Percentiles rank a stretch among this genome's conserved stretches.
These are phyloP conservation scores for Mobula birostris DNA, from an alignment of 2,113 vertebrate genomes.

Conservation along the genomic window DNA sequence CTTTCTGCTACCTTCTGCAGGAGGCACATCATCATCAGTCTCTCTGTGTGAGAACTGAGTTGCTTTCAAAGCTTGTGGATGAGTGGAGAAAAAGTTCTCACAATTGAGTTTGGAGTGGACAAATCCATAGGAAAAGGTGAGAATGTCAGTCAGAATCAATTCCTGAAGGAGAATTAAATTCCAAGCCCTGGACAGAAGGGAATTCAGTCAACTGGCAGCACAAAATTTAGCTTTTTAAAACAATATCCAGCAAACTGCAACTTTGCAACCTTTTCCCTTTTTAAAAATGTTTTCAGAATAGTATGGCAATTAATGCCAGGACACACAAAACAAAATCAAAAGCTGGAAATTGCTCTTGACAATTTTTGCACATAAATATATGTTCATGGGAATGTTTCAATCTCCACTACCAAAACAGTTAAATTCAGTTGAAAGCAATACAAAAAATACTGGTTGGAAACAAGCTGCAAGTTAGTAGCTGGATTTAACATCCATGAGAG, in stretches of 20 bases:
- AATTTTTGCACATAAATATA: background rate
- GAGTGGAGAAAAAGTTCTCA: background rate
- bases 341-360: background rate
- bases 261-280: background rate
- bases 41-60: background rate
- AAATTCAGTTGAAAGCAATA: background rate
- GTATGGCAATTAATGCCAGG: background rate
- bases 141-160: background rate
- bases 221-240: background rate
- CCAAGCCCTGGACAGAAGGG: background rate
- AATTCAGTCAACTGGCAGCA: background rate
- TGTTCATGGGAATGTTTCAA: background rate
- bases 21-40: background rate
- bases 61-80: background rate
- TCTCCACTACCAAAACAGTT: background rate
- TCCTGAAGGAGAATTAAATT: background rate
- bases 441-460: background rate
- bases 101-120: background rate
- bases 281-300: background rate
- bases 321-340: background rate
- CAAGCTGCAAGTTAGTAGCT: background rate
- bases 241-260: background rate
- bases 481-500: background rate
- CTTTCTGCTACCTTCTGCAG: background rate
- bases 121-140: background rate